Evolutionary conservation across 2,113 vertebrate species (phyloP), one percentile per base, ranked within the genome.

Genomic region (Accipiter cooperii): DNA sequence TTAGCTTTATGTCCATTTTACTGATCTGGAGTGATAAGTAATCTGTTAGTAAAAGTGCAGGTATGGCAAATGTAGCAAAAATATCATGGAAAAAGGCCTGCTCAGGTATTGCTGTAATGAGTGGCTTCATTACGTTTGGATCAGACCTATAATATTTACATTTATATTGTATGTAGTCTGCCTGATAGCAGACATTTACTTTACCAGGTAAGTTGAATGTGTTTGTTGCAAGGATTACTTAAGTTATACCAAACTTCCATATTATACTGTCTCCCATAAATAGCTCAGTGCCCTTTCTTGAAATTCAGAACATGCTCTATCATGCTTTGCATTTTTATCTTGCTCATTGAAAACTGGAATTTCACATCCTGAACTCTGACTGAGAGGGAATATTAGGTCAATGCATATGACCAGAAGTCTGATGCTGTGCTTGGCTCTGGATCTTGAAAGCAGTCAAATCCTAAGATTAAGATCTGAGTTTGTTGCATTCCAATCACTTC

Each of bases 81-180:
- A 38, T 29, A n/a, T 18, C 2, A 2, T 0, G 8, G 57, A 34
- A 24, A 18, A 51, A 24, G 13, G 31, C 26, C 25, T 17, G 17
- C 40, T 34, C 10, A 63, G 55, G 38, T 70, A 5, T 40, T 3
- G 2, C 22, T 9, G 29, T 54, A 58, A 46, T 3, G 44, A 51
- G 18, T 18, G 34, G 17, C 21, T 76, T 31, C 17, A 2, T 42
- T 57, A n/a, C 0, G 0, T 61, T 25, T 54, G 51, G 12, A 17
- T n/a, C 70, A 68, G 11, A 40, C 3, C 10, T 75, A 9, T 7
- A 13, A 66, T n/a, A 26, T 52, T 75, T n/a, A 25, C 8, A 28
- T 60, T 69, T 55, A 5, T 34, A 0, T 9, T 44, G 38, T 66
- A 5, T 8, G 17, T 31, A 21, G 17, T 42, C n/a, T 79, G 26